These are phyloP conservation scores for Catharus fuscescens DNA, from an alignment of 2,113 vertebrate genomes.

Conservation along the genomic window DNA sequence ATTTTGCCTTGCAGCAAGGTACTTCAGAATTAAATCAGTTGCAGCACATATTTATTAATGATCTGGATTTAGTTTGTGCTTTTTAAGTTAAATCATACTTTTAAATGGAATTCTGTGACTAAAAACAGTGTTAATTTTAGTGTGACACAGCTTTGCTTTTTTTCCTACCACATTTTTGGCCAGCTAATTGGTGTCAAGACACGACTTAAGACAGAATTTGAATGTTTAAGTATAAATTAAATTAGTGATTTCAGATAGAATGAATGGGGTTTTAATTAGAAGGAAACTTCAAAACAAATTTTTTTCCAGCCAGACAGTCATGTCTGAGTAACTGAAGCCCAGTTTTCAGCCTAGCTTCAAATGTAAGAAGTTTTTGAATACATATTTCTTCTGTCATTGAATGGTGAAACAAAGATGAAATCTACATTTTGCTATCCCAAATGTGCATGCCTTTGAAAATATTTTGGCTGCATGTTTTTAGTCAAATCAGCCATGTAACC, in stretches of 20 bases:
- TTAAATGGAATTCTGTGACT: not conserved
- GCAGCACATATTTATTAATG: not conserved
- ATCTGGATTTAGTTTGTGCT: not conserved
- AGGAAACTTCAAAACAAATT: constrained; percentile 18
- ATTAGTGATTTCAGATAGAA: not conserved
- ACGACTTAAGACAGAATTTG: not conserved
- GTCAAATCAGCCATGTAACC: not conserved
- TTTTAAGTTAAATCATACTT: not conserved
- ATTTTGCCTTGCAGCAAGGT: not conserved
- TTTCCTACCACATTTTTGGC: not conserved
- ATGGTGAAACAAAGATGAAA: not conserved
- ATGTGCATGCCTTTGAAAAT: not conserved
- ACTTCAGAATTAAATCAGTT: not conserved
- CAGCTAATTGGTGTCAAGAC: not conserved
- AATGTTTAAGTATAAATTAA: not conserved
- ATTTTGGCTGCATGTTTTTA: not conserved
- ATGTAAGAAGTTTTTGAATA: not conserved
- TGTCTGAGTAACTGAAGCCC: not conserved
- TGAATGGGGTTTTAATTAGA: not conserved
- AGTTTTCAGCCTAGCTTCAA: not conserved
- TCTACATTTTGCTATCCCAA: not conserved
- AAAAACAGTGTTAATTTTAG: not conserved
- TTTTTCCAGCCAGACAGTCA: not conserved
- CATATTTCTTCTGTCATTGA: not conserved
- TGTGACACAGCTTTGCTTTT: not conserved